Conservation (phyloP, 2,888 invertebrate species). For the Cephus runcator region DNA sequence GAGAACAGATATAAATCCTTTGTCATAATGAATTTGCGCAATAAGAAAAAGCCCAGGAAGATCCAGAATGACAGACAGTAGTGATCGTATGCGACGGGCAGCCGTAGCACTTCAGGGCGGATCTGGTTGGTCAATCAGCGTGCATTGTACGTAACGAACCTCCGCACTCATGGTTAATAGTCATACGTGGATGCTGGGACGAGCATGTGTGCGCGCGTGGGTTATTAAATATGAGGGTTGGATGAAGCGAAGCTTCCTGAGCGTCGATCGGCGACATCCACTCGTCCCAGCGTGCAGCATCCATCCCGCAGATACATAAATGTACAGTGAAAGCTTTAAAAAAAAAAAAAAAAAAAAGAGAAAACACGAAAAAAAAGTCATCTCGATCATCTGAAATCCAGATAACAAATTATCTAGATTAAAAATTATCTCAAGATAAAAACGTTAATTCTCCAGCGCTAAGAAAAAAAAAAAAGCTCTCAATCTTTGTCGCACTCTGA, state of each 20-base stretch:
- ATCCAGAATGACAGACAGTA: not conserved
- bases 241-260: slow-evolving; percentile 19
- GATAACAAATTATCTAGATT: not conserved
- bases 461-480: not conserved
- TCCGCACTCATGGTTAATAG: slow-evolving; percentile 35
- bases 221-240: slow-evolving; percentile 46
- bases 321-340: not conserved
- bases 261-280: slow-evolving; percentile 17
- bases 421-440: not conserved
- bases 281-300: not conserved
- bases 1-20: not conserved
- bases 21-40: not conserved
- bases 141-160: slow-evolving; percentile 57
- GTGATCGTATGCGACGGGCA: slow-evolving; percentile 28
- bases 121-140: slow-evolving; percentile 56
- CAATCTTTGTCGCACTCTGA: slow-evolving; percentile 17
- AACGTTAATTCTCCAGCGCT: not conserved
- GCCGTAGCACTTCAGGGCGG: slow-evolving; percentile 50
- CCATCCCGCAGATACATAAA: not conserved
- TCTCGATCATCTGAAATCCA: not conserved
- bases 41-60: not conserved
- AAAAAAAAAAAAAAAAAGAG: too few species aligned
- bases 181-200: slow-evolving; percentile 8
- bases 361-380: not conserved
- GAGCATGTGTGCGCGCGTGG: slow-evolving; percentile 27